A percentile compares a stretch with the other conserved stretches of the same genome.
These are phyloP conservation scores for Bettongia penicillata DNA, from an alignment of 2,113 vertebrate species.

Conservation along the genomic window DNA sequence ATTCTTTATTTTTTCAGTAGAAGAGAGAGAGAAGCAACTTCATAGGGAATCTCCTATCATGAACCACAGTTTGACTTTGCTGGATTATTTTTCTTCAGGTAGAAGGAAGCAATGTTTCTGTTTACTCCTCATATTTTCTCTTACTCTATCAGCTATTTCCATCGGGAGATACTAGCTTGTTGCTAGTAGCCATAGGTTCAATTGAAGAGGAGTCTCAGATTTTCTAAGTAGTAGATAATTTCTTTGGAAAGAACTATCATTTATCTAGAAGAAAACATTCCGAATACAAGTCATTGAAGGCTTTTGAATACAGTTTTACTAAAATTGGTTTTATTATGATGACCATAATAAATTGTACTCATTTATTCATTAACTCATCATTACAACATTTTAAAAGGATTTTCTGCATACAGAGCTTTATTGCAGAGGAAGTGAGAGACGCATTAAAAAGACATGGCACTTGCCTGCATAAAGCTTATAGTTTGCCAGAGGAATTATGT, in stretches of 20 bases:
- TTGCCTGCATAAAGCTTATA: background rate
- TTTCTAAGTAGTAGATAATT: no score
- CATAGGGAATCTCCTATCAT: conserved; percentile 13
- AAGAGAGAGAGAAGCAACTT: conserved; percentile 28
- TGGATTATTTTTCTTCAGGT: background rate
- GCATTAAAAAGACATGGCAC: background rate
- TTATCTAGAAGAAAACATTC: no score
- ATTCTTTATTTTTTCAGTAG: conserved; percentile 22
- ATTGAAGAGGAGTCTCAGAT: no score
- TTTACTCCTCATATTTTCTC: conserved; percentile 15
- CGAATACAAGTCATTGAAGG: no score
- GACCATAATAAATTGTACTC: no score
- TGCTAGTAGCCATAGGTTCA: no score
- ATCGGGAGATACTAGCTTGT: no score
- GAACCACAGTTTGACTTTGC: background rate
- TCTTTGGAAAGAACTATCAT: no score
- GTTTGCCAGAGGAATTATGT: background rate
- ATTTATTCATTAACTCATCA: no score
- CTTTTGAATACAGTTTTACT: no score
- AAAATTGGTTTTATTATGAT: no score
- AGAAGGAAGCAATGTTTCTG: conserved; percentile 16
- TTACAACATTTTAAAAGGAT: background rate
- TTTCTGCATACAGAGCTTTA: background rate
- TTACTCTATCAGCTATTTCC: conserved; percentile 13
- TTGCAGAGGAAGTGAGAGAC: background rate